Base-by-base conservation (phyloP, 2,797 vertebrate genomes). In the Cyclopterus lumpus region DNA sequence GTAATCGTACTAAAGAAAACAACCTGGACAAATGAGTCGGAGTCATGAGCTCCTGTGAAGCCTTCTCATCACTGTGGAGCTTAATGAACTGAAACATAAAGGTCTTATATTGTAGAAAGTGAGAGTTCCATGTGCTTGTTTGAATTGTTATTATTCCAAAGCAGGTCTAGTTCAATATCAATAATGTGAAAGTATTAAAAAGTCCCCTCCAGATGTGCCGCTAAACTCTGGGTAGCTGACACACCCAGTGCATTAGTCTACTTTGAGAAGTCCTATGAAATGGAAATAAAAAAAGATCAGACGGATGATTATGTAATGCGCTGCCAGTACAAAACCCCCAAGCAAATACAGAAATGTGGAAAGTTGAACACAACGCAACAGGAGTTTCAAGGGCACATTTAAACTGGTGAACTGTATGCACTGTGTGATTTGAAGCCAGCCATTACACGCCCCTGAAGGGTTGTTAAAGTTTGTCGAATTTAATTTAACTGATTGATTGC, bases 401-500 rank as follows among this genome's bases (percentile, higher is more conserved):
- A 80, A 32, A 16, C 18, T 26, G 34, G 62, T 59, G 14, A 70
- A 26, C 38, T 72, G 28, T 22, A 48, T 42, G 51, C 9, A 12
- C 51, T 34, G 5, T 65, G 38, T 51, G 48, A 74, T 48, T 70
- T 62, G 55, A 32, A 66, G 14, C 22, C 2, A 26, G 28, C 7
- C 3, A 8, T 69, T 57, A 46, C 28, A 16, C 51, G 4, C 32
- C 28, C 24, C 22, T 1, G 28, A 9, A 16, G 26, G 6, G 30
- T 49, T 55, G 67, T 72, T 14, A 9, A 42, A 16, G 2, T 68
- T 49, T 61, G 48, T 59, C 10, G 11, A 79, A 49, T 8, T 62
- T 0, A 62, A 82, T 16, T 67, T 24, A 70, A 64, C 16, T n/a
- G 30, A 68, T 73, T 38, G 14, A 24, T 26, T 63, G n/a, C 22